Conservation (phyloP, 2,797 vertebrate genomes). For the Prunella strophiata region DNA sequence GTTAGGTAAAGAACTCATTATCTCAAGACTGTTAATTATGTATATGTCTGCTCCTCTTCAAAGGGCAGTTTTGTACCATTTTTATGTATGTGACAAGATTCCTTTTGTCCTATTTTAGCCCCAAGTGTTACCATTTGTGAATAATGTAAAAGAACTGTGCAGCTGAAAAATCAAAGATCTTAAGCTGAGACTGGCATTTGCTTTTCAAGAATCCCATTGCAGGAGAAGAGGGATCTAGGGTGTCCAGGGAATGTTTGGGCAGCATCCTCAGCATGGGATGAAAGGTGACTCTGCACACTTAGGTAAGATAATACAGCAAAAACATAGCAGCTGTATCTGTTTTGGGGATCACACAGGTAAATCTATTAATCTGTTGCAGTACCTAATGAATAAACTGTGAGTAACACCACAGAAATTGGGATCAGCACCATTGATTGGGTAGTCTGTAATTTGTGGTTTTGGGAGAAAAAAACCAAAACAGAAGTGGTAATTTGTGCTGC, state of each 20-base stretch:
- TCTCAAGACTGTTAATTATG: background rate
- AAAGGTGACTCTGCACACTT: background rate
- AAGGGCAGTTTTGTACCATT: background rate
- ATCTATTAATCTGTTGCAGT: background rate
- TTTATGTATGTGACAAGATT: background rate
- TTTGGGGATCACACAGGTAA: background rate
- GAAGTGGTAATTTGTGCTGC: background rate
- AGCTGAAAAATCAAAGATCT: background rate
- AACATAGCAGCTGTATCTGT: background rate
- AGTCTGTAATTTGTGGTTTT: background rate
- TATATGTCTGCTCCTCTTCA: background rate
- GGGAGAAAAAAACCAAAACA: background rate
- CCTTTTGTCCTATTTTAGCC: background rate
- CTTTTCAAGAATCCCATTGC: conserved; percentile 2
- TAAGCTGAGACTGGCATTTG: background rate
- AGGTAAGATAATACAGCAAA: background rate
- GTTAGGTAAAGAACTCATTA: background rate
- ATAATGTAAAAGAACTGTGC: background rate
- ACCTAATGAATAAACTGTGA: background rate
- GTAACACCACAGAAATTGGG: background rate
- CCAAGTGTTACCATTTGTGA: background rate
- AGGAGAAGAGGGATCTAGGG: background rate
- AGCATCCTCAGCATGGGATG: background rate
- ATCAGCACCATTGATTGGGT: background rate
- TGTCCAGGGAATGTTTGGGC: background rate